A percentile compares a stretch with the other conserved stretches of the same genome.
Evolutionary conservation across 2,113 vertebrate species (phyloP).

Genomic region (Callaeas wilsoni): DNA sequence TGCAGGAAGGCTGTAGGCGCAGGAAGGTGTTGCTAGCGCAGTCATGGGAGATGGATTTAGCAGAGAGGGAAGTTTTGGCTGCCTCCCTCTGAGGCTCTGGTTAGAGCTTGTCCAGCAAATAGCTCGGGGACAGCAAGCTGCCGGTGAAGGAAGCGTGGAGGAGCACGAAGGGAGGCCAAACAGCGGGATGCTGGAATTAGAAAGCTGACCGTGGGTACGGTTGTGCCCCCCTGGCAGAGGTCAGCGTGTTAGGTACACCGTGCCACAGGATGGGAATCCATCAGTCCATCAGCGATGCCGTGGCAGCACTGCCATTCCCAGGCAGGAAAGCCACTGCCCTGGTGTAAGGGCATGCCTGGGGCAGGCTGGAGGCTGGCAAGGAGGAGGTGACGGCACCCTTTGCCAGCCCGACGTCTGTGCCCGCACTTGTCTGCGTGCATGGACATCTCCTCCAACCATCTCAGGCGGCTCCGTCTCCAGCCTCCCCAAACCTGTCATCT

Average conservation of each 20-base stretch:
- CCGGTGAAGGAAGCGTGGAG: neutral
- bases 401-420: neutral
- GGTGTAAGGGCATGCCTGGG: neutral
- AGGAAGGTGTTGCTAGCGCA: neutral
- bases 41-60: neutral
- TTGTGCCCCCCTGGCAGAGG: neutral
- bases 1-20: neutral
- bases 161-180: neutral
- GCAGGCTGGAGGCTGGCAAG: neutral
- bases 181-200: neutral
- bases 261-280: neutral
- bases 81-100: fast-evolving
- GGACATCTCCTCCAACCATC: neutral
- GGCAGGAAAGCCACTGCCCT: neutral
- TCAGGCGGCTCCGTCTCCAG: neutral
- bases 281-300: no score
- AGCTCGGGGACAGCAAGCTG: neutral
- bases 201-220: no score
- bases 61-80: neutral
- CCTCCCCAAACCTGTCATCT: neutral
- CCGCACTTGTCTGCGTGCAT: fast-evolving
- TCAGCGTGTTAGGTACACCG: neutral
- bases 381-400: neutral
- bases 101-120: neutral
- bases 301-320: neutral